Percentiles rank a stretch among this genome's conserved stretches.
These are phyloP conservation scores for Lucifuga dentata DNA, from an alignment of 2,113 vertebrate genomes.

Conservation along the genomic window DNA sequence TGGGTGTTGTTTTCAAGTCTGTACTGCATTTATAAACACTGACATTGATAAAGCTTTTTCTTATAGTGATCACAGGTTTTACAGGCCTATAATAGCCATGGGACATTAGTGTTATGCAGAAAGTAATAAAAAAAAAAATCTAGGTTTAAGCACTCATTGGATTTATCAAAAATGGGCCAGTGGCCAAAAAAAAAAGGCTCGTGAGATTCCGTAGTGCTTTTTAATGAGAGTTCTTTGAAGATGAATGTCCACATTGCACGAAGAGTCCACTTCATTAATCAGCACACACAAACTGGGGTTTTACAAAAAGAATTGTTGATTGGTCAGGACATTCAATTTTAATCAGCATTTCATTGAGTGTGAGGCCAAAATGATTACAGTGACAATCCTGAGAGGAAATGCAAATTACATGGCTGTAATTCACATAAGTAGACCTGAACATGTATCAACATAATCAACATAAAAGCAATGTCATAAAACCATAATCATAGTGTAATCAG, in stretches of 20 bases:
- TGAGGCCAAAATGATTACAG: constrained; percentile 56
- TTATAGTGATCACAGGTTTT: constrained; percentile 27
- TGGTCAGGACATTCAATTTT: constrained; percentile 50
- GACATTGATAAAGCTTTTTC: constrained; percentile 34
- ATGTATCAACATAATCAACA: constrained; percentile 77
- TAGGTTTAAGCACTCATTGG: constrained; percentile 8
- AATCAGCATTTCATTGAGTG: constrained; percentile 59
- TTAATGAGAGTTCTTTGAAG: constrained; percentile 70
- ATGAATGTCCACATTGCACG: constrained; percentile 65
- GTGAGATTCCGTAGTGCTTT: constrained; percentile 50
- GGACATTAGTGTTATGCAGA: background rate
- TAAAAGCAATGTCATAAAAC: constrained; percentile 71
- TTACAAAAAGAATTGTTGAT: constrained; percentile 64
- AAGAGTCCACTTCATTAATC: constrained; percentile 67
- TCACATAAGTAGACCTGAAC: constrained; percentile 56
- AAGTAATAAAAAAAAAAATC: constrained; percentile 26
- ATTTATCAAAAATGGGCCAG: constrained; percentile 38
- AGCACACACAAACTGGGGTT: constrained; percentile 53
- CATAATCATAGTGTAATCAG: constrained; percentile 70
- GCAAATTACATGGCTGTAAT: constrained; percentile 68
- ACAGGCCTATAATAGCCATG: constrained; percentile 8
- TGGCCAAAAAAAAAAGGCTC: constrained; percentile 50
- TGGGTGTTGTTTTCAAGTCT: constrained; percentile 63
- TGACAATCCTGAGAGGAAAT: constrained; percentile 41
- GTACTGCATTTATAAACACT: too few relatives aligned